Conservation (phyloP, 2,113 vertebrate genomes). For the Aegotheles bennettii region DNA sequence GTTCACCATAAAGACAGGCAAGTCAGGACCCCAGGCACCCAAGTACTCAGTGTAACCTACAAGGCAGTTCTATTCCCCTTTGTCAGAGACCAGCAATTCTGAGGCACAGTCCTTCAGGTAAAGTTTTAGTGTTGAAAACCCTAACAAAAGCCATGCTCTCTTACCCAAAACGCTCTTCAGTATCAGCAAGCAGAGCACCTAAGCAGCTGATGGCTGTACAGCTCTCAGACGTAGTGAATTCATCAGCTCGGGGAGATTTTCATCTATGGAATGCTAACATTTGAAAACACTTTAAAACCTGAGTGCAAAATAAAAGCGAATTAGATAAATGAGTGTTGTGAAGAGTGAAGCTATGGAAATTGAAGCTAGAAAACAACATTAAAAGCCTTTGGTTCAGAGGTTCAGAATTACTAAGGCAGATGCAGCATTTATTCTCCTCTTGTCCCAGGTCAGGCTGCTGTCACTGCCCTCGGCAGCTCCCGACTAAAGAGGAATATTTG, state of each 20-base stretch:
- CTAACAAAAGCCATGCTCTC: background rate
- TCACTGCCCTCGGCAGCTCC: background rate
- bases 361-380: background rate
- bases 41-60: background rate
- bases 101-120: background rate
- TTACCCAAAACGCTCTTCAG: constrained; percentile 35
- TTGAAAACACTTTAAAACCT: background rate
- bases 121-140: background rate
- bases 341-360: accelerated
- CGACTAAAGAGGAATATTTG: background rate
- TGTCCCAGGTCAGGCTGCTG: background rate
- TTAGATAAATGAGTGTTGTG: background rate
- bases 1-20: background rate
- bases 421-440: background rate
- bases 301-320: background rate
- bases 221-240: background rate
- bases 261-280: background rate
- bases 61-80: background rate
- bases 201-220: background rate
- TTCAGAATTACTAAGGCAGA: background rate
- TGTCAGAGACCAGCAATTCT: background rate
- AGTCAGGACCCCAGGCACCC: background rate
- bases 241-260: background rate
- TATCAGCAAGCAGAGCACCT: constrained; percentile 1
- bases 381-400: background rate